These are phyloP conservation scores for Accipiter cooperii DNA, from an alignment of 2,113 vertebrate species.

Conservation along the genomic window DNA sequence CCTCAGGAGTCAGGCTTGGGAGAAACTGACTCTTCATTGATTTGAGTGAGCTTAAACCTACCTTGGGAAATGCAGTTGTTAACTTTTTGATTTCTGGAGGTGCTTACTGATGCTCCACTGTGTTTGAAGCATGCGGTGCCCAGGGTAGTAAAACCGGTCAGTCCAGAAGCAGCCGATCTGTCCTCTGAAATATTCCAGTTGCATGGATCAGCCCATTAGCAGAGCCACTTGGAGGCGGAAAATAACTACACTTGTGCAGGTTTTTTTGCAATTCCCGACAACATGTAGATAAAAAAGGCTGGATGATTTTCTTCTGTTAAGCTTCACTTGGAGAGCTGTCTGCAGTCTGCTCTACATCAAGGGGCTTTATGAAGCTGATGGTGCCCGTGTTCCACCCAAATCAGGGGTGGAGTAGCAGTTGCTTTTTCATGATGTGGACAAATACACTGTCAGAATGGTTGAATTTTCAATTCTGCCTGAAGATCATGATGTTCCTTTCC, in stretches of 20 bases:
- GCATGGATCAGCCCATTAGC: neutral
- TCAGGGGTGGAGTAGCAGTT: fast-evolving
- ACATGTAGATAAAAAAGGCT: neutral
- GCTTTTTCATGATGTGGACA: fast-evolving
- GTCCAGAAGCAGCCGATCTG: neutral
- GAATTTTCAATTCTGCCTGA: neutral
- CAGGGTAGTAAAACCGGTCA: neutral
- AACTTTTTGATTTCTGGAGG: neutral
- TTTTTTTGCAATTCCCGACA: neutral
- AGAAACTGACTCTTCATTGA: neutral
- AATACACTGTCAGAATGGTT: neutral
- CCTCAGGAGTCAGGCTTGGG: neutral
- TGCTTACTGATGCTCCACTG: neutral
- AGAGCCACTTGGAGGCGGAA: neutral
- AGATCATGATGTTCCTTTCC: neutral
- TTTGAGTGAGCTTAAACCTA: neutral
- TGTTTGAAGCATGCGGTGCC: neutral
- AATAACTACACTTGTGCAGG: neutral
- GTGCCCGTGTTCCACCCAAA: neutral
- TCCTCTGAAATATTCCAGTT: neutral
- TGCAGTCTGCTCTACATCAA: neutral
- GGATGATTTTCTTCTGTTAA: neutral
- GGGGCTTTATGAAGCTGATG: neutral
- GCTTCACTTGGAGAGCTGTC: neutral
- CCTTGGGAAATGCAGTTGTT: neutral